Conservation (phyloP, 2,797 vertebrate species). For the Pagetopsis macropterus region DNA sequence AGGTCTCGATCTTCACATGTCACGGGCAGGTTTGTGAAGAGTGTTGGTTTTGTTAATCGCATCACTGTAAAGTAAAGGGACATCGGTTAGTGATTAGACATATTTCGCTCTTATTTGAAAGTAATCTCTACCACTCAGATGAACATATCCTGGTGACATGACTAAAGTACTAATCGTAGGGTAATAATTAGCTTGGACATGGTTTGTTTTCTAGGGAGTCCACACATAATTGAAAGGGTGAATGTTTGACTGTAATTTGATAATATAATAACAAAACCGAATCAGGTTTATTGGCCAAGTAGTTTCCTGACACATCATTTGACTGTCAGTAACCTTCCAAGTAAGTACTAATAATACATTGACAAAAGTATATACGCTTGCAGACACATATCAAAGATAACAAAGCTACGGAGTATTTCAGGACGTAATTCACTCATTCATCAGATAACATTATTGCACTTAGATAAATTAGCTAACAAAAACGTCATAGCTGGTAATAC, state of each 20-base stretch:
- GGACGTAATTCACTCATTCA: too few relatives aligned
- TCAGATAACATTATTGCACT: too few relatives aligned
- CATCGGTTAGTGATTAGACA: conserved; percentile 4
- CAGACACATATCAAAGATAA: neutral
- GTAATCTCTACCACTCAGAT: neutral
- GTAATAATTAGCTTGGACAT: neutral
- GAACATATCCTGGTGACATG: neutral
- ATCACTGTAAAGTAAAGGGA: conserved; percentile 86
- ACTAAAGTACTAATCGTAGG: neutral
- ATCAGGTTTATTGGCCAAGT: neutral
- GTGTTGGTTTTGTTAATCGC: conserved; percentile 96
- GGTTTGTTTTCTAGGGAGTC: neutral
- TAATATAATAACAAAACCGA: neutral
- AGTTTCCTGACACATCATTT: neutral
- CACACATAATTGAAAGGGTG: accelerated
- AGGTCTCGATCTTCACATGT: conserved; percentile 97
- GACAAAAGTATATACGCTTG: neutral
- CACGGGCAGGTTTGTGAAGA: conserved; percentile 97
- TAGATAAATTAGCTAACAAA: neutral
- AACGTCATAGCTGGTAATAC: neutral
- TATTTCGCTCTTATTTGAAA: neutral
- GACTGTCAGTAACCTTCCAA: neutral
- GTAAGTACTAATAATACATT: neutral
- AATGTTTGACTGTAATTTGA: too few relatives aligned
- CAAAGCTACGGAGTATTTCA: neutral